Evolutionary conservation across 2,113 vertebrate genomes (phyloP).

Genomic region (Misgurnus mizolepis): DNA sequence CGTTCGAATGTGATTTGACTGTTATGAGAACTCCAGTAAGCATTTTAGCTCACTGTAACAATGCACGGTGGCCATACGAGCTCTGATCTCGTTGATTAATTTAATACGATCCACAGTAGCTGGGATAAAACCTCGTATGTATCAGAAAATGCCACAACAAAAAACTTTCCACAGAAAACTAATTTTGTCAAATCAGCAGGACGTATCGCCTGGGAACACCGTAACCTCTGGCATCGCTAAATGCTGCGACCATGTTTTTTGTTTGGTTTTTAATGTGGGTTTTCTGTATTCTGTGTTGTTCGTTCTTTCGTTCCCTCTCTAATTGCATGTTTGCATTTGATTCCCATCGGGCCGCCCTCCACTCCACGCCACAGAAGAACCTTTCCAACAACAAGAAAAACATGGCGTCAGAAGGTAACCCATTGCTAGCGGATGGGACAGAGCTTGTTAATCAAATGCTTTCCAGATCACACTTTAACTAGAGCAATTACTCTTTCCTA

Average conservation of each 20-base stretch:
- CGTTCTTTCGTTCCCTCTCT: constrained; percentile 54
- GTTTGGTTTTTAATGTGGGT: constrained; percentile 23
- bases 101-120: neutral
- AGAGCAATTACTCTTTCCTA: constrained; percentile 65
- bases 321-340: constrained; percentile 69
- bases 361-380: constrained; percentile 46
- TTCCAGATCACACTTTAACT: constrained; percentile 65
- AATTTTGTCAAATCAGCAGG: neutral
- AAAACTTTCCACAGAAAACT: neutral
- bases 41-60: no score
- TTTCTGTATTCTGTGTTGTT: constrained; percentile 48
- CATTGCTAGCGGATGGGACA: constrained; percentile 49
- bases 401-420: constrained; percentile 21
- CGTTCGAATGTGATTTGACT: constrained; percentile 50
- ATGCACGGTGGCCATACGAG: neutral
- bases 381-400: constrained; percentile 25
- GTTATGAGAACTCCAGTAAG: constrained; percentile 15
- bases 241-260: constrained; percentile 40
- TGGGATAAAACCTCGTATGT: neutral
- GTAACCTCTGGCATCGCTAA: constrained; percentile 68
- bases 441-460: constrained; percentile 62
- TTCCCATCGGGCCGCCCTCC: constrained; percentile 50
- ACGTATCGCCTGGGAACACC: constrained; percentile 61
- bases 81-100: constrained; percentile 8
- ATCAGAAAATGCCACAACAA: constrained; percentile 9